Evolutionary conservation across 2,113 vertebrate genomes (phyloP), one percentile per base, ranked within the genome.

Genomic region (Aphelocoma coerulescens): DNA sequence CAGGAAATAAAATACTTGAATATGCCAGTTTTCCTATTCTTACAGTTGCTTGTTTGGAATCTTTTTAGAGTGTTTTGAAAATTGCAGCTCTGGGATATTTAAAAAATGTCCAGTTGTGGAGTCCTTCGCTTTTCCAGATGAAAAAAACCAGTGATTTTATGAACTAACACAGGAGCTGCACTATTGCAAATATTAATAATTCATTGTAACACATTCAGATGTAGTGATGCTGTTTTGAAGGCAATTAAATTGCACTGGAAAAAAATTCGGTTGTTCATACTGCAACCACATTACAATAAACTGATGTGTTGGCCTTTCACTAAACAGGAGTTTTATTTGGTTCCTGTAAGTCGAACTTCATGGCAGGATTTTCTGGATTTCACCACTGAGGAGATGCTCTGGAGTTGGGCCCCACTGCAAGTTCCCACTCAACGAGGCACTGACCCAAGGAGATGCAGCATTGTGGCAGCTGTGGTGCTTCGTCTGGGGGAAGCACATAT

Each of bases 351-450:
- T 21, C 62, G 37, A 83, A 75, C 14, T 67, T 67, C 32, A 21
- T 59, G 39, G 13, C 27, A 57, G 33, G 21, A 63, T 88, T 83
- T 88, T 75, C 66, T 78, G n/a, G 43, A 37, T 27, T 65, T 59
- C 26, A 28, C 4, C 6, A 2, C 43, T 21, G 17, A 20, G 33
- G 27, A 79, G 79, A 35, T 33, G 17, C 3, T 59, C 5, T 19
- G 39, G 3, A 16, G 14, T 33, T 19, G 16, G 41, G 27, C 11
- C 1, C 11, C 1, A 0, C 27, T 69, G 32, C 37, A 48, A 3
- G 17, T 81, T 81, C 46, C 30, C 13, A 3, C 22, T 74, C 51
- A 5, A 11, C 0, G 0, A 39, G 21, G 26, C 23, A 16, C 48
- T 72, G 62, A 59, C 22, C 15, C 18, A 28, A 51, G 48, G 68